These are phyloP conservation scores for Scarus forsteni DNA, from an alignment of 2,797 vertebrate species.

Conservation along the genomic window DNA sequence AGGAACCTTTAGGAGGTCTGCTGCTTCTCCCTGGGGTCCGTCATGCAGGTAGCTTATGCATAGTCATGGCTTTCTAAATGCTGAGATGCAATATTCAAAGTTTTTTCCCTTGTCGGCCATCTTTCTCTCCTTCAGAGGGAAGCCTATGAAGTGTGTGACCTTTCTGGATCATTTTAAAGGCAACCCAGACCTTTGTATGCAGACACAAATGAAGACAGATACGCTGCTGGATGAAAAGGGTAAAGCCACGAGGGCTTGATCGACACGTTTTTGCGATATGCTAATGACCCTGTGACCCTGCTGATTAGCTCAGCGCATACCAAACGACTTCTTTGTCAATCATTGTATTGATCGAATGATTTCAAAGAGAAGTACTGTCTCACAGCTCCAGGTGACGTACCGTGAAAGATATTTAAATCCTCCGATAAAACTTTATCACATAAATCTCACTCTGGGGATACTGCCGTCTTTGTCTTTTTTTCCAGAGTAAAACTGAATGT, in stretches of 20 bases:
- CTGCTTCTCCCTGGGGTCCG: slow-evolving; percentile 45
- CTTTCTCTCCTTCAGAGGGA: slow-evolving; percentile 69
- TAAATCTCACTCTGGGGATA: slow-evolving; percentile 17
- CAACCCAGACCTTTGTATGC: slow-evolving; percentile 83
- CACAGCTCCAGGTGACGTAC: slow-evolving; percentile 40
- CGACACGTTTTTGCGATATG: slow-evolving; percentile 81
- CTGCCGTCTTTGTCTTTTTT: slow-evolving; percentile 22
- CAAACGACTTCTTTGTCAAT: slow-evolving; percentile 75
- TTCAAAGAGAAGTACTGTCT: slow-evolving; percentile 62
- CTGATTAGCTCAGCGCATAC: slow-evolving; percentile 71
- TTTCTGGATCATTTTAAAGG: slow-evolving; percentile 85
- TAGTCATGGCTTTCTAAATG: slow-evolving; percentile 78
- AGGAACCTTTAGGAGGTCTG: slow-evolving; percentile 61
- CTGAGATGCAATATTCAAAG: slow-evolving; percentile 80
- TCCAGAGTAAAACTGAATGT: slow-evolving; percentile 27
- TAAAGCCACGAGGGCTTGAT: slow-evolving; percentile 78
- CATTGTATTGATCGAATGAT: slow-evolving; percentile 72
- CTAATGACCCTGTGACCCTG: slow-evolving; percentile 77
- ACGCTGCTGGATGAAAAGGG: slow-evolving; percentile 83
- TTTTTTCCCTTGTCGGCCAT: slow-evolving; percentile 59
- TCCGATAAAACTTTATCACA: slow-evolving; percentile 35
- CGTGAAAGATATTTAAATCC: slow-evolving; percentile 52
- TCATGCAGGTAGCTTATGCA: slow-evolving; percentile 65
- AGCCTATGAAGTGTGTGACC: slow-evolving; percentile 83
- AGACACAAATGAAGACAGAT: slow-evolving; percentile 87